A percentile compares a stretch with the other conserved stretches of the same genome.
Conservation (phyloP, 2,888 invertebrate species). For the Pandemis corylana region DNA sequence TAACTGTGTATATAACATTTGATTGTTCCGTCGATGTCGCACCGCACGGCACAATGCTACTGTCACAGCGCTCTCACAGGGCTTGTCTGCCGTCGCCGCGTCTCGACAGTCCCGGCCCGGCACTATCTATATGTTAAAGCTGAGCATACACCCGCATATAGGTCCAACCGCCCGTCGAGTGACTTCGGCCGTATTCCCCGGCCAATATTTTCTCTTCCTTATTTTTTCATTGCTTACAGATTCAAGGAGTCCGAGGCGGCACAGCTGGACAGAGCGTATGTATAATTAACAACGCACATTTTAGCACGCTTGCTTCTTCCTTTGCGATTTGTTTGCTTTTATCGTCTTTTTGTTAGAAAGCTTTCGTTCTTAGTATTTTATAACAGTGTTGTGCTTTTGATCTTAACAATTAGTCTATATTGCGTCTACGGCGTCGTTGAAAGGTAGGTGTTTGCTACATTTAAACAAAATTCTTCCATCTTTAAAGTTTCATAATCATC, state of each 20-base stretch:
- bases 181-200: constrained; percentile 64
- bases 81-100: constrained; percentile 54
- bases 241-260: constrained; percentile 94
- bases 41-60: constrained; percentile 58
- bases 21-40: constrained; percentile 51
- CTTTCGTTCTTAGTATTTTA: constrained; percentile 4
- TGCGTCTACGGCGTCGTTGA: background rate
- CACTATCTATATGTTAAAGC: constrained; percentile 53
- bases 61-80: constrained; percentile 57
- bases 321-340: constrained; percentile 21
- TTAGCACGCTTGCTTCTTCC: constrained; percentile 60
- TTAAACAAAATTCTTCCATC: background rate
- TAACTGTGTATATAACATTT: constrained; percentile 55
- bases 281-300: constrained; percentile 83
- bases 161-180: constrained; percentile 48
- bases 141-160: constrained; percentile 9
- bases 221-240: constrained; percentile 89
- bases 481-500: background rate
- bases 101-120: constrained; percentile 65
- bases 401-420: background rate
- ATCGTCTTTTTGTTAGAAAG: background rate
- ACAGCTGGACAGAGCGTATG: constrained; percentile 92
- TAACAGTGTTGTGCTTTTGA: constrained; percentile 11
- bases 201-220: constrained; percentile 81
- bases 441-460: background rate